Base-by-base conservation (phyloP, 1,140 invertebrate genomes). In the Trichomalopsis sarcophagae region DNA sequence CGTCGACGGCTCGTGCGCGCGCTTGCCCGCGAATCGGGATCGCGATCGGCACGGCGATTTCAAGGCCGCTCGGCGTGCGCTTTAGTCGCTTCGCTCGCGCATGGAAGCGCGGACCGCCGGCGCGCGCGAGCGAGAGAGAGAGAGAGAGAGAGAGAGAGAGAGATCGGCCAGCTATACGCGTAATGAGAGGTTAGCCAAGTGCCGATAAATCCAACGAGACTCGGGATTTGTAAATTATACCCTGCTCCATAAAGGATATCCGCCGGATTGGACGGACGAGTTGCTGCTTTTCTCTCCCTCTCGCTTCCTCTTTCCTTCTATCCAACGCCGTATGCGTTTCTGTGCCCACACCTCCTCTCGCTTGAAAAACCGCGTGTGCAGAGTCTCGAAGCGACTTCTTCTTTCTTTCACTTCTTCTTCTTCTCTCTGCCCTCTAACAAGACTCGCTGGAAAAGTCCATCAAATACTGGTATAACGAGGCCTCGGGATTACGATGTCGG, bases 171-270 rank as follows among this genome's bases (percentile, higher is more conserved):
- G 55, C 55, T 62, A 62, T 62, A 62, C 90, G 89, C 83, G 89
- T 93, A 93, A 93, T 93, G 89, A 93, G 92, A 93, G 92, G 92
- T 92, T 93, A 93, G 91, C 88, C 89, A 91, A 93, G 91, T 91
- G 90, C 91, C 92, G 92, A 93, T 93, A 93, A 93, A 93, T 93
- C 91, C 92, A 93, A 87, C 91, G 90, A 90, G 90, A 91, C 92
- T 90, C 91, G 89, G 92, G 91, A 93, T 93, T 93, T 92, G 92
- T 93, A 93, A 93, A 93, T 93, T 93, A 93, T 91, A 93, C 91
- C 93, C 92, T 93, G 92, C 89, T 90, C 89, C 88, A 88, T 89
- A 89, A 89, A 87, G 85, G 85, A 86, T 86, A 86, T 86, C 85
- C 85, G 81, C 85, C 81, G 85, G n/a, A 83, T 86, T 83, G 85